Base-by-base conservation (phyloP, 2,113 vertebrate species). In the Scytalopus superciliaris region DNA sequence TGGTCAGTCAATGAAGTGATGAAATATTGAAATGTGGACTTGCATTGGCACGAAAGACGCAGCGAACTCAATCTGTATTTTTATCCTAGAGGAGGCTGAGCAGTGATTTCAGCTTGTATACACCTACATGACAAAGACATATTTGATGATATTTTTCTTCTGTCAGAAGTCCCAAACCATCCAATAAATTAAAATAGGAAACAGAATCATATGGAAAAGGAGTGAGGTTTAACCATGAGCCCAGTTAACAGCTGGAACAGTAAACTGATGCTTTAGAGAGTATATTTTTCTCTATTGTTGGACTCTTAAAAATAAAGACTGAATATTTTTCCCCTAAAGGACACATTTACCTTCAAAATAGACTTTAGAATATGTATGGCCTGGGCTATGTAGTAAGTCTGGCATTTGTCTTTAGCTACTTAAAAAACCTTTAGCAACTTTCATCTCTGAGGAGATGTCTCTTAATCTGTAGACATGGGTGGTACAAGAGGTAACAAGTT, bases 1-100 rank as follows among this genome's bases (percentile, higher is more conserved):
- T 93, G 88, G 92, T 94, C 93, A 91, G 68, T 87, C 68, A 88
- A 15, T 7, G n/a, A 44, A 84, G 92, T 95, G 75, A 93, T 49
- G 92, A 94, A 96, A 88, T 55, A 44, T 16, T 74, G 63, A 90
- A 95, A 55, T 0, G 1, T 55, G 66, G 67, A 76, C 75, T 83
- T 93, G 84, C 27, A 31, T 47, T 78, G n/a, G 16, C 93, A 94
- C 0, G 60, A 94, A 77, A 52, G 67, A 70, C 0, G 0, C 56
- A 44, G 33, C 31, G 15, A 89, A 80, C 30, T 90, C 45, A 30
- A 13, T 33, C 21, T 47, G 37, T 39, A 35, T 25, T 84, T 96
- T 66, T 90, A 67, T 47, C 15, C 7, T 80, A 57, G 42, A 59
- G 56, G 68, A 74, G 40, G 12, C 14, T 69, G 63, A 80, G 21